A percentile compares a stretch with the other conserved stretches of the same genome.
These are phyloP conservation scores for Gallinago media DNA, from an alignment of 2,113 vertebrate genomes.

Conservation along the genomic window DNA sequence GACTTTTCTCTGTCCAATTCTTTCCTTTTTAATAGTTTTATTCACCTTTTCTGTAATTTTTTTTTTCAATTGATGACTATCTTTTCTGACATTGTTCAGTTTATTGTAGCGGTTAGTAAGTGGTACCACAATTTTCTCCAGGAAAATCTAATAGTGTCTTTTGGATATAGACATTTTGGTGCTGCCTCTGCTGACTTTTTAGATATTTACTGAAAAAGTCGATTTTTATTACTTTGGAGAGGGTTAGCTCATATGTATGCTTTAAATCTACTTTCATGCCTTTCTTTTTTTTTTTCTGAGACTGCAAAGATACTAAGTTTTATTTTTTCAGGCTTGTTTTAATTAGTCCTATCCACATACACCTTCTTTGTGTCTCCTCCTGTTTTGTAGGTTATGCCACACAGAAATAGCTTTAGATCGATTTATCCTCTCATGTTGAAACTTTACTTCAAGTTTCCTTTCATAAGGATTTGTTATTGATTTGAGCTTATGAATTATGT, in stretches of 20 bases:
- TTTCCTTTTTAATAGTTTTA: not conserved
- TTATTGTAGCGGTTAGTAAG: not conserved
- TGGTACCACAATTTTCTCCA: not conserved
- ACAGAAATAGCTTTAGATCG: not conserved
- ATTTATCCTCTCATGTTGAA: not conserved
- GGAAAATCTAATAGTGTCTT: not conserved
- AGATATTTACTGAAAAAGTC: not conserved
- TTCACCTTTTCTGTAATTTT: not conserved
- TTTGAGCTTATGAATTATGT: not conserved
- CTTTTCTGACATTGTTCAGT: not conserved
- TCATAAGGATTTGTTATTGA: not conserved
- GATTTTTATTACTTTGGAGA: not conserved
- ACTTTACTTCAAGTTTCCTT: not conserved
- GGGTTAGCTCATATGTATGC: not conserved
- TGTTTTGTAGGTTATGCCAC: not conserved
- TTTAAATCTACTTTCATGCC: not conserved
- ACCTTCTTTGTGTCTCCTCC: not conserved
- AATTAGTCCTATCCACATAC: not conserved
- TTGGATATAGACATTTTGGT: not conserved
- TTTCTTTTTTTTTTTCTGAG: not conserved
- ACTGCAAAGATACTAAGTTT: not conserved
- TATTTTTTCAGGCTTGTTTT: not conserved
- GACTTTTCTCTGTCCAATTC: not conserved
- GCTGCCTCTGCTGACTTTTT: not conserved
- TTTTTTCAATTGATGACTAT: not conserved